Base-by-base conservation (phyloP, 2,797 vertebrate species). In the Sebastes taczanowskii region DNA sequence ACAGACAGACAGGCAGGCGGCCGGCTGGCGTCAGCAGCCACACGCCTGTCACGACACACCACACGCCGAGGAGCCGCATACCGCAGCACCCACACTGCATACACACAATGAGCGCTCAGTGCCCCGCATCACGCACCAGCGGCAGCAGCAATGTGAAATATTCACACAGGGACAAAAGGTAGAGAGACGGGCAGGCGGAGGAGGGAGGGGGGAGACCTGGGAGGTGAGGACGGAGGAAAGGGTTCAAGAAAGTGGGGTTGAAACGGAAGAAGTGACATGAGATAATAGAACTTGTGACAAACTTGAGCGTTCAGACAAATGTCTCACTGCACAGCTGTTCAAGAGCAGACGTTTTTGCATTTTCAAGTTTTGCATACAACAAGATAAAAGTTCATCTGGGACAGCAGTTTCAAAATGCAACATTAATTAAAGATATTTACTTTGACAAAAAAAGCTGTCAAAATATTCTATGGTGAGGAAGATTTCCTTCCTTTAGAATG, bases 61-160 rank as follows among this genome's bases (percentile, higher is more conserved):
- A 92, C 95, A 92, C 93, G 92, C 91, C 92, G 77, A 83, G 81
- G 71, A 89, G 93, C 89, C 63, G 84, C 96, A 96, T 95, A 95
- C 95, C 95, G 71, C 85, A 86, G 93, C 91, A 80, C 95, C 95
- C 94, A 95, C 95, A 95, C 94, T 66, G 90, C 73, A n/a, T 55
- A 73, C 84, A 80, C 91, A 96, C 95, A 96, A 96, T 93, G 95
- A 91, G 34, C 20, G 86, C 95, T 96, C 94, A 96, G 96, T 95
- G 84, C 87, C 78, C 80, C 34, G 81, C 91, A 95, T 94, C 95
- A 96, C 89, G 95, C 95, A 96, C 95, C 95, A 95, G 90, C 88
- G 86, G 94, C 95, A 94, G 85, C 94, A 96, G 94, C 93, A 96
- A 96, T 96, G 94, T 92, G 87, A 96, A 96, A 93, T 94, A 96